Conservation (phyloP, 1,140 invertebrate species). For the Papilio helenus region DNA sequence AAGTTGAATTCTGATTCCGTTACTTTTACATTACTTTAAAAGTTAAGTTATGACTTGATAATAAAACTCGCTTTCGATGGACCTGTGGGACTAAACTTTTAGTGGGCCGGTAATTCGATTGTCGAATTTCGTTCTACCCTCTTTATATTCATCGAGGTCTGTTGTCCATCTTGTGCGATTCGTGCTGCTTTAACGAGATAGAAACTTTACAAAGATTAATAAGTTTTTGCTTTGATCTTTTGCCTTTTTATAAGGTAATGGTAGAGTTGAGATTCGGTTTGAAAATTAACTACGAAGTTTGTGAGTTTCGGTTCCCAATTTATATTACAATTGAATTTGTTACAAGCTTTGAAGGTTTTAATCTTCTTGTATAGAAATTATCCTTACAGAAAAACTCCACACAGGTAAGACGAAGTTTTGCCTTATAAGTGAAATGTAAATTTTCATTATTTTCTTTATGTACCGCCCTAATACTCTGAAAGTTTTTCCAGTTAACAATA, state of each 20-base stretch:
- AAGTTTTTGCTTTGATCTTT: background rate
- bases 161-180: background rate
- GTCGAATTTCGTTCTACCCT: conserved; percentile 2
- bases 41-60: background rate
- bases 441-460: background rate
- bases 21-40: background rate
- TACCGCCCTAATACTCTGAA: background rate
- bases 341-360: too few relatives aligned
- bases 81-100: conserved; percentile 1
- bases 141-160: background rate
- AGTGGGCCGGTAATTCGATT: background rate
- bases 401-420: background rate
- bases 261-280: background rate
- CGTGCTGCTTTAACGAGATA: background rate
- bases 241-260: background rate
- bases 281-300: background rate
- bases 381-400: too few relatives aligned
- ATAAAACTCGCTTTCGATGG: background rate
- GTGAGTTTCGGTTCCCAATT: too few relatives aligned
- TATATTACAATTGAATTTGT: too few relatives aligned
- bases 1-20: background rate
- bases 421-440: background rate
- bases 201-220: background rate
- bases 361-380: background rate
- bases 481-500: conserved; percentile 22